phyloP scores from a whole-genome alignment of 1,140 invertebrate genomes.

The Temnothorax nylanderi region DNA sequence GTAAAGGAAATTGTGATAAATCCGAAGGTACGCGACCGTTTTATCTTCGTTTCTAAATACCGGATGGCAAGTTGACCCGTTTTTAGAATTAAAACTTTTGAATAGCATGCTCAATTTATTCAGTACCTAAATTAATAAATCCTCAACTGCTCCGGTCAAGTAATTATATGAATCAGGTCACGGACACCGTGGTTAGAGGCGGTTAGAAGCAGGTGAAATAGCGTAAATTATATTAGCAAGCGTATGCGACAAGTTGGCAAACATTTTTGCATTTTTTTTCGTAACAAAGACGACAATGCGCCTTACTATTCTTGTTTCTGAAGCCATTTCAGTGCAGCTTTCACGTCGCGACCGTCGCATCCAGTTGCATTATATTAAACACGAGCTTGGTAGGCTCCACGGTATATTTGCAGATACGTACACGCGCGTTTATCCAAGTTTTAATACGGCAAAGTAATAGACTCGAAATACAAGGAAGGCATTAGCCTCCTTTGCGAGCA shows the following conservation, averaged over 20 bases:
- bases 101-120: neutral
- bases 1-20: slow-evolving; percentile 51
- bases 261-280: slow-evolving; percentile 27
- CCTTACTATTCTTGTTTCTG: neutral
- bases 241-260: neutral
- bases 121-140: slow-evolving; percentile 1
- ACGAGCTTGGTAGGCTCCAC: slow-evolving; percentile 1
- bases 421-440: slow-evolving; percentile 75
- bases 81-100: slow-evolving; percentile 45
- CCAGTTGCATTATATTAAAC: slow-evolving; percentile 22
- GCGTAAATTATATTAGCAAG: neutral
- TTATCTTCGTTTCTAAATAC: slow-evolving; percentile 46
- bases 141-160: neutral
- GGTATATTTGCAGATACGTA: slow-evolving; percentile 37
- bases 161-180: neutral
- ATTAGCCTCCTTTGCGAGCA: slow-evolving; percentile 79
- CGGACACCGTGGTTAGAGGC: neutral
- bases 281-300: neutral
- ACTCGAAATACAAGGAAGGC: slow-evolving; percentile 72
- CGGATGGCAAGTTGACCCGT: neutral
- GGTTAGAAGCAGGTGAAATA: neutral
- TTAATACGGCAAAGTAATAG: slow-evolving; percentile 71
- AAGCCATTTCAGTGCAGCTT: slow-evolving; percentile 5
- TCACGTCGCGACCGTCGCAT: neutral
- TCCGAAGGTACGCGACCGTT: slow-evolving; percentile 34